Percentiles rank a stretch among this genome's conserved stretches.
phyloP scores from a whole-genome alignment of 2,113 vertebrate genomes.

The Rhinichthys klamathensis region DNA sequence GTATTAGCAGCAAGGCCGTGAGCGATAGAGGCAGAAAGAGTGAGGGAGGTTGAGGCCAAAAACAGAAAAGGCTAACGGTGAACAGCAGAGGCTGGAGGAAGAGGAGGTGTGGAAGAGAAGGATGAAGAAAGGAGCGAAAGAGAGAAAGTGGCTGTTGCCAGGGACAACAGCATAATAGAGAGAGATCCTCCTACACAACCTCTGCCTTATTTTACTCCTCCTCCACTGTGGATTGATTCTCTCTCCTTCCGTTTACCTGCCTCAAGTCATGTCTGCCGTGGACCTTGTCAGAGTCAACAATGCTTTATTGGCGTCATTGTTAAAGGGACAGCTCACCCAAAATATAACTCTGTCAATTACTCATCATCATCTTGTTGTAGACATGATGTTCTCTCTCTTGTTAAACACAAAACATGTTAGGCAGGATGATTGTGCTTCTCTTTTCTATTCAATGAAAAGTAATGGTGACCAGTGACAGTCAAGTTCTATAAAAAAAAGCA shows the following conservation, averaged over 20 bases:
- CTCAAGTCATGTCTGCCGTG: conserved; percentile 33
- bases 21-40: background rate
- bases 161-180: conserved; percentile 57
- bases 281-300: conserved; percentile 23
- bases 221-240: conserved; percentile 49
- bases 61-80: conserved; percentile 18
- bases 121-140: conserved; percentile 37
- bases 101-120: conserved; percentile 34
- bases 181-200: conserved; percentile 57
- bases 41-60: conserved; percentile 8
- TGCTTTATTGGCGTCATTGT: background rate
- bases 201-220: conserved; percentile 51
- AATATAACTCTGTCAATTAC: conserved; percentile 7
- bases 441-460: background rate
- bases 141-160: conserved; percentile 56
- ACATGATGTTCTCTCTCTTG: background rate
- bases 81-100: conserved; percentile 21
- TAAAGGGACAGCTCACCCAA: background rate
- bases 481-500: background rate
- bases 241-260: conserved; percentile 46
- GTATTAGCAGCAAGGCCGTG: background rate
- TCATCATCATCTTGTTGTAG: background rate
- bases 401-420: background rate
- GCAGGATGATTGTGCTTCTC: background rate
- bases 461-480: background rate